These are phyloP conservation scores for Chelidonichthys spinosus DNA, from an alignment of 2,797 vertebrate genomes.

Conservation along the genomic window DNA sequence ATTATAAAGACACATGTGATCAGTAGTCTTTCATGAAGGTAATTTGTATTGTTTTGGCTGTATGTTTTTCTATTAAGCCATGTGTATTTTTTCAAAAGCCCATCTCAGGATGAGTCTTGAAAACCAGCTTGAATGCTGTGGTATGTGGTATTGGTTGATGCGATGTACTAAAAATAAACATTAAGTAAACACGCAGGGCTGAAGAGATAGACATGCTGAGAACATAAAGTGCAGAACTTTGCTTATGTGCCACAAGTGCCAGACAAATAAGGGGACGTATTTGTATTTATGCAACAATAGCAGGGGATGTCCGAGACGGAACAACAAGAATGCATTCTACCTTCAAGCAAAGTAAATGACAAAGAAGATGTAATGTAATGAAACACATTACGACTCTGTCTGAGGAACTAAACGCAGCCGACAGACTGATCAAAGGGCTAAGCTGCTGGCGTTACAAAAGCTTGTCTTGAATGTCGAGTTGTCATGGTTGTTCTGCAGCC, in stretches of 20 bases:
- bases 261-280: background rate
- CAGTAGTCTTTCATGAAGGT: background rate
- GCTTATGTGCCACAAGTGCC: background rate
- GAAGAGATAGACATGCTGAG: background rate
- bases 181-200: background rate
- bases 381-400: slow-evolving; percentile 34
- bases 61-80: background rate
- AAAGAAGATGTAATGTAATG: slow-evolving; percentile 31
- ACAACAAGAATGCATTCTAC: slow-evolving; percentile 14
- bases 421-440: slow-evolving; percentile 46
- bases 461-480: slow-evolving; percentile 48
- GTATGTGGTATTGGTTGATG: background rate
- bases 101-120: background rate
- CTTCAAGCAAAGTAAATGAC: slow-evolving; percentile 40
- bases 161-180: background rate
- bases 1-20: background rate
- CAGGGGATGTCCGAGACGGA: background rate
- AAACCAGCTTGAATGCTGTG: background rate
- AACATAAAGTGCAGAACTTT: background rate
- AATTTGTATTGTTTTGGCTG: background rate
- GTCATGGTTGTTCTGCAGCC: slow-evolving; percentile 18
- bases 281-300: slow-evolving; percentile 25
- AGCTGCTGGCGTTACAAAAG: slow-evolving; percentile 35
- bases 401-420: slow-evolving; percentile 22
- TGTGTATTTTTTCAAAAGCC: background rate